Percentiles rank a stretch among this genome's conserved stretches.
Conservation (phyloP, 2,113 vertebrate genomes). For the Thunnus maccoyii region DNA sequence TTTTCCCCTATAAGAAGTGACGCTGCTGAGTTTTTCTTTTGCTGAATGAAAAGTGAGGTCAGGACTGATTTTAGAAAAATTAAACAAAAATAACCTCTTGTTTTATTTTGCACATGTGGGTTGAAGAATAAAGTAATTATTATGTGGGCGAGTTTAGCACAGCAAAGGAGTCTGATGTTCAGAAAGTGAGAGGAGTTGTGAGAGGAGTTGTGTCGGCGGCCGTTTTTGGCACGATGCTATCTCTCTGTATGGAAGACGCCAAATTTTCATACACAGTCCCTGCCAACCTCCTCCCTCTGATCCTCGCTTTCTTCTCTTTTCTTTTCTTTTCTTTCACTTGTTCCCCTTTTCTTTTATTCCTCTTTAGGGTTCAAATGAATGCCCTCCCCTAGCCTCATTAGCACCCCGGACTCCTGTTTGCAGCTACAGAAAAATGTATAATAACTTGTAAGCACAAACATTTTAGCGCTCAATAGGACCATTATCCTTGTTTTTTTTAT, state of each 20-base stretch:
- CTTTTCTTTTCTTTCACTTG: conserved; percentile 73
- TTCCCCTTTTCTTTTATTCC: conserved; percentile 77
- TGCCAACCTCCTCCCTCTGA: conserved; percentile 87
- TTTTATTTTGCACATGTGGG: conserved; percentile 64
- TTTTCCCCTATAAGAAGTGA: not conserved
- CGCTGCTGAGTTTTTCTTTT: conserved; percentile 19
- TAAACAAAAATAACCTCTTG: conserved; percentile 16
- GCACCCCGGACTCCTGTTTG: conserved; percentile 78
- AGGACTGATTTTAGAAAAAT: conserved; percentile 35
- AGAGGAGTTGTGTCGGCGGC: conserved; percentile 79
- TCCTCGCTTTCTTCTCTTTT: conserved; percentile 80
- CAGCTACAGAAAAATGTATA: conserved; percentile 77
- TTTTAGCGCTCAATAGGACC: conserved; percentile 71
- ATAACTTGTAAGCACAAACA: conserved; percentile 79
- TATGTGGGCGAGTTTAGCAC: conserved; percentile 64
- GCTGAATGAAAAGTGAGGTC: conserved; percentile 28
- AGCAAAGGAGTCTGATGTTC: conserved; percentile 60
- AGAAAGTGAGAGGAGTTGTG: conserved; percentile 72
- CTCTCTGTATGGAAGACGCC: conserved; percentile 82
- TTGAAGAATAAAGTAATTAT: conserved; percentile 59
- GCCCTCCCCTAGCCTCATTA: conserved; percentile 82
- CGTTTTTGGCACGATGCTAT: conserved; percentile 82
- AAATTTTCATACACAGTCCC: conserved; percentile 80
- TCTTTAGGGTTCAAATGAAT: conserved; percentile 82
- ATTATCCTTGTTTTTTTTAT: conserved; percentile 64